These are phyloP conservation scores for Diabrotica balteata DNA, from an alignment of 2,888 invertebrate genomes.

Conservation along the genomic window DNA sequence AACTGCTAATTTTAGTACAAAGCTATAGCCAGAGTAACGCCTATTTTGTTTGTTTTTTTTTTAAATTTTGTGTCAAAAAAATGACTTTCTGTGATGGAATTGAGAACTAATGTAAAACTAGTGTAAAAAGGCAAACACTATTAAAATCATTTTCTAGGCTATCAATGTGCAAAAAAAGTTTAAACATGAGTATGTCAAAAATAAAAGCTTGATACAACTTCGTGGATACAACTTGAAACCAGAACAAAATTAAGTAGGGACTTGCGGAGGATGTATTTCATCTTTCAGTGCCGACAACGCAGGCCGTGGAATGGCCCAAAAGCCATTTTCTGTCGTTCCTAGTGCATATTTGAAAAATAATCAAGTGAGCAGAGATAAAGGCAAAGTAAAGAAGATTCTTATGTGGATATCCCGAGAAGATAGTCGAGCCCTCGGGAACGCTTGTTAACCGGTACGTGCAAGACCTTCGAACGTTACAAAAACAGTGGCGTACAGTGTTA, in stretches of 20 bases:
- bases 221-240: background rate
- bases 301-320: constrained; percentile 10
- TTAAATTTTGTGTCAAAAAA: no score
- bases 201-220: constrained; percentile 4
- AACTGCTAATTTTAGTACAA: no score
- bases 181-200: background rate
- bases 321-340: constrained; percentile 25
- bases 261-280: constrained; percentile 20
- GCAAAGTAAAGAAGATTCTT: constrained; percentile 25
- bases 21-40: no score
- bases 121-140: no score
- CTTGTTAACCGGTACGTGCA: constrained; percentile 31
- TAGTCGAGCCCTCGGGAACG: constrained; percentile 26
- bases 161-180: no score
- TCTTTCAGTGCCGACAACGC: constrained; percentile 17
- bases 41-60: no score
- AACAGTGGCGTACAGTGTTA: constrained; percentile 2
- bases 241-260: constrained; percentile 15
- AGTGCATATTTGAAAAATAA: constrained; percentile 31
- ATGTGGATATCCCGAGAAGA: constrained; percentile 27
- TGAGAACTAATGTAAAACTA: no score
- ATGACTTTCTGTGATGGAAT: no score
- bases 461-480: constrained; percentile 10
- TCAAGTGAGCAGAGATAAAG: constrained; percentile 26
- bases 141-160: no score